Conservation (phyloP, 2,797 vertebrate genomes). For the Ateles fusciceps region DNA sequence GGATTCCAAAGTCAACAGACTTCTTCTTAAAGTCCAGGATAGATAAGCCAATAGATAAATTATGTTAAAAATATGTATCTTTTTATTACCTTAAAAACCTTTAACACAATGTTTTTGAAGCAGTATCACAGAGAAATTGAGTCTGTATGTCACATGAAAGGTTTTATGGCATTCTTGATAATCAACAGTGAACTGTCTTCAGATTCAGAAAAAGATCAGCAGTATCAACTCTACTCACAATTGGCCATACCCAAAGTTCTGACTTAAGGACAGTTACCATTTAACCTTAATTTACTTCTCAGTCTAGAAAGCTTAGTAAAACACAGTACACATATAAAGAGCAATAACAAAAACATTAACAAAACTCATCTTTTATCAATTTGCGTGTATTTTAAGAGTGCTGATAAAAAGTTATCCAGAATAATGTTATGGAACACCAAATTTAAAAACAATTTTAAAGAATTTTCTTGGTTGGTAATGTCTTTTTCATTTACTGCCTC, state of each 20-base stretch:
- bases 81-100: background rate
- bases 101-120: slow-evolving; percentile 26
- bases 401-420: slow-evolving; percentile 13
- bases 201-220: background rate
- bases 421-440: slow-evolving; percentile 32
- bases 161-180: background rate
- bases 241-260: background rate
- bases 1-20: background rate
- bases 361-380: background rate
- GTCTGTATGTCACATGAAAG: background rate
- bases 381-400: background rate
- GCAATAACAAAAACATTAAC: background rate
- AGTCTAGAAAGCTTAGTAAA: background rate
- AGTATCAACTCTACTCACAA: background rate
- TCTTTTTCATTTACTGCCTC: background rate
- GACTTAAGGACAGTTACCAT: slow-evolving; percentile 22
- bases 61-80: background rate
- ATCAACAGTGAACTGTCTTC: background rate
- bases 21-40: background rate
- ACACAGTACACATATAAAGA: background rate
- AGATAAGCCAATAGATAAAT: background rate
- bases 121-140: background rate
- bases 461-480: background rate
- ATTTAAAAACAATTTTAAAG: background rate
- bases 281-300: background rate